Conservation (phyloP, 2,888 invertebrate species). For the Matsumyia berberina region DNA sequence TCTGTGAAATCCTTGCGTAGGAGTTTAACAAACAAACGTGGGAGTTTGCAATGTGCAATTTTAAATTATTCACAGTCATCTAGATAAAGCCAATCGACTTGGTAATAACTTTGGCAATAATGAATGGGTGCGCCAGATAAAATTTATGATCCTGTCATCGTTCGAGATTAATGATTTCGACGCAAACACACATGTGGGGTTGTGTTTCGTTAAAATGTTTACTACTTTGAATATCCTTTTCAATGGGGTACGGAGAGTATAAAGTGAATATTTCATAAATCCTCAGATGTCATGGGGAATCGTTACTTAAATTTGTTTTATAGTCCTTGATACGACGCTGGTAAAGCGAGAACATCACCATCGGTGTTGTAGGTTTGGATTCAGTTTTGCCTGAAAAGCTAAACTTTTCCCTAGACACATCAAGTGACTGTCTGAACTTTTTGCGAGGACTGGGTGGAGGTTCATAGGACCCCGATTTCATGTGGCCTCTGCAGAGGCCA, state of each 20-base stretch:
- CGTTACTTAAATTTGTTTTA: too few species aligned
- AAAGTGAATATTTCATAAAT: conserved; percentile 27
- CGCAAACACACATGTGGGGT: neutral
- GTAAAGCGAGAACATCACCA: too few species aligned
- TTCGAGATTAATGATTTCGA: conserved; percentile 21
- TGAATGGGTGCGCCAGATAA: conserved; percentile 8
- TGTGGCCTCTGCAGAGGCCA: too few species aligned
- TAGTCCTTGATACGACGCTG: too few species aligned
- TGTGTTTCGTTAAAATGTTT: conserved; percentile 35
- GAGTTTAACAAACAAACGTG: neutral
- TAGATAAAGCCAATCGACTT: conserved; percentile 34
- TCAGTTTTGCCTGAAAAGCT: too few species aligned
- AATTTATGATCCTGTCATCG: conserved; percentile 42
- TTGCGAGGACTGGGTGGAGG: too few species aligned
- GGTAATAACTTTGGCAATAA: conserved; percentile 22
- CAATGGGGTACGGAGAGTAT: neutral
- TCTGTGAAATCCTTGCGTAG: conserved; percentile 3
- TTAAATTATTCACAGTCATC: conserved; percentile 6
- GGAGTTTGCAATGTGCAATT: conserved; percentile 21
- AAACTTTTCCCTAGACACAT: too few species aligned
- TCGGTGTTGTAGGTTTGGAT: too few species aligned
- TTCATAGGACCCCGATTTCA: too few species aligned
- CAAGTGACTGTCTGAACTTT: too few species aligned
- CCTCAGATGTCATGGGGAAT: neutral
- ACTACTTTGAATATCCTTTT: neutral